Percentiles rank a stretch among this genome's conserved stretches.
Evolutionary conservation across 2,888 invertebrate species (phyloP).

Genomic region (Melipona bicolor): DNA sequence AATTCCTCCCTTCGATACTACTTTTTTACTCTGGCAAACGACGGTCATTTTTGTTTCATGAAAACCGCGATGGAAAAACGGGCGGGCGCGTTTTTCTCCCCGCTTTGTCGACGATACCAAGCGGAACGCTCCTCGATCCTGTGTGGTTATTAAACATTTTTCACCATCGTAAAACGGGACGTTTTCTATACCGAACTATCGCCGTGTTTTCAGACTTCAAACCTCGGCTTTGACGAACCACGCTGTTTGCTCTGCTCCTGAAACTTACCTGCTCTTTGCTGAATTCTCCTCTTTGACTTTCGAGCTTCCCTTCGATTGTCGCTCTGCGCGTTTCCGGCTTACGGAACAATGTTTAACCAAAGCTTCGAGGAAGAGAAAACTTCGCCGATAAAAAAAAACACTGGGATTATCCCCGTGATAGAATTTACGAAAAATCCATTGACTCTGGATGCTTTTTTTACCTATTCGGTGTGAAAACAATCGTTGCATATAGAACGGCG

Average conservation of each 20-base stretch:
- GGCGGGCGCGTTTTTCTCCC: not conserved
- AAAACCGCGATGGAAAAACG: not conserved
- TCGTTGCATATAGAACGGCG: not conserved
- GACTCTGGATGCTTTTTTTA: not conserved
- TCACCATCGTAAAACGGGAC: not conserved
- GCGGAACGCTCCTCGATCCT: not conserved
- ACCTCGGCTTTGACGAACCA: not conserved
- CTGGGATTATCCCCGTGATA: not conserved
- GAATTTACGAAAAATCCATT: not conserved
- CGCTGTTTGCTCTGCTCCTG: slow-evolving; percentile 8
- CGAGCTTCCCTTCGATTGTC: not conserved
- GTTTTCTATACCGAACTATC: not conserved
- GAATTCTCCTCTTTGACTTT: not conserved
- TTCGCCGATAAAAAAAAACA: not conserved
- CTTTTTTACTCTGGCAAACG: not conserved
- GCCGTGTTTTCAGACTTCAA: not conserved
- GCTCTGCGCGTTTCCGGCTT: not conserved
- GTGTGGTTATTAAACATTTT: slow-evolving; percentile 29
- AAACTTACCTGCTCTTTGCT: slow-evolving; percentile 7
- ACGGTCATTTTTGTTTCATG: slow-evolving; percentile 15
- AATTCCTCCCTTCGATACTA: not conserved
- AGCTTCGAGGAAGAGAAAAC: not conserved
- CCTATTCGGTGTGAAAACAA: not conserved
- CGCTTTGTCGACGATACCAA: not conserved
- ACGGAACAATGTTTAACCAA: not conserved